Base-by-base conservation (phyloP, 2,113 vertebrate species). In the Oreocharis arfaki region DNA sequence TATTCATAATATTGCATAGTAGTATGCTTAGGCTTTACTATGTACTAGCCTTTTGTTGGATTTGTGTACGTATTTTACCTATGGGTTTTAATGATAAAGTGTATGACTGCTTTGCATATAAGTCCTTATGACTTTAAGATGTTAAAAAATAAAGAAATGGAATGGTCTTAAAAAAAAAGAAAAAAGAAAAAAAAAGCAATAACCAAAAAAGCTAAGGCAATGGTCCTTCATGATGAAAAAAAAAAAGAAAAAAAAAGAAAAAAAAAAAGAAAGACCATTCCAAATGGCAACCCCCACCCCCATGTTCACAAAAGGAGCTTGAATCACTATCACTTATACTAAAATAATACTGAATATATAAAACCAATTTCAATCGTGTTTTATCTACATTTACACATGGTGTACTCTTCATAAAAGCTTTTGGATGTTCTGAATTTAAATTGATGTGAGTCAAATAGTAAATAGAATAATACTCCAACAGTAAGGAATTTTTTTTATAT, bases 11-110 rank as follows among this genome's bases (percentile, higher is more conserved):
- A 98, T 98, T 98, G 98, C 98, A 98, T 98, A 98, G 97, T 98
- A 98, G 98, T 98, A 98, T 98, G 98, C 98, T 98, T 98, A 98
- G 98, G 98, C 98, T 99, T 98, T 99, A 98, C 98, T 98, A 98
- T 98, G 98, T 98, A 99, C 98, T 98, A 98, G 97, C 98, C 97
- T 98, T 98, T 98, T 98, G 98, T 98, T 98, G 98, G 98, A 99
- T 98, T 98, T 98, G 98, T 99, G 99, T 99, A 99, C 98, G 99
- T 99, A 99, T 99, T 99, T 99, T 99, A 99, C 98, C 98, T 98
- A 98, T 98, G 98, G 98, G 97, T 99, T 99, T 99, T 98, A 99
- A 98, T 98, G 98, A 99, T 99, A 98, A 94, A 98, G 99, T 99
- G 99, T 99, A 99, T 98, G 98, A 99, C 98, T 98, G 98, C 98